Conservation (phyloP, 2,888 invertebrate species). For the Galeruca laticollis region DNA sequence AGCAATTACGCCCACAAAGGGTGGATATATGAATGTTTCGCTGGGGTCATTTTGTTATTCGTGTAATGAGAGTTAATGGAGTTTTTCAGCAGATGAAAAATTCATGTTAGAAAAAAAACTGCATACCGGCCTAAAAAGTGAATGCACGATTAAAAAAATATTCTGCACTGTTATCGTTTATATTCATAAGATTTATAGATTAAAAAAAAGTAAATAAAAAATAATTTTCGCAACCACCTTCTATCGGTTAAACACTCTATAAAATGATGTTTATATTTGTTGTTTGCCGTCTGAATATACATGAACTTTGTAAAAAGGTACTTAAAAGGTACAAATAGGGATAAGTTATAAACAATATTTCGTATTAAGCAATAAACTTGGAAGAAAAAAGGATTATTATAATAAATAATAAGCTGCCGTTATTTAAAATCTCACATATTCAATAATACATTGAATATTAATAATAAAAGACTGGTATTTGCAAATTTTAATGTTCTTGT, state of each 20-base stretch:
- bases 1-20: too few species aligned
- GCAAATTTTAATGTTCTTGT: too few species aligned
- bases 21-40: too few species aligned
- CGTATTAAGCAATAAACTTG: not conserved
- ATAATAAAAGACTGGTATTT: too few species aligned
- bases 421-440: too few species aligned
- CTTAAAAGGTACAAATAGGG: not conserved
- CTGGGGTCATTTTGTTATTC: too few species aligned
- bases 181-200: constrained; percentile 45
- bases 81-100: too few species aligned
- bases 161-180: constrained; percentile 44
- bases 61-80: too few species aligned
- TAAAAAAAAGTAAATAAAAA: constrained; percentile 41
- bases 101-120: not conserved
- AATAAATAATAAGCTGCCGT: too few species aligned
- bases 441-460: too few species aligned
- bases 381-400: not conserved
- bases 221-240: constrained; percentile 36
- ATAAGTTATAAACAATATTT: not conserved
- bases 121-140: constrained; percentile 31
- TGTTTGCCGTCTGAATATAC: constrained; percentile 20
- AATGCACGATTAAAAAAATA: constrained; percentile 47
- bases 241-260: constrained; percentile 39
- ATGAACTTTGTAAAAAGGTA: constrained; percentile 7
- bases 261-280: constrained; percentile 17